These are phyloP conservation scores for Lamellibrachia luymesi DNA, from an alignment of 1,140 invertebrate genomes.

Conservation along the genomic window DNA sequence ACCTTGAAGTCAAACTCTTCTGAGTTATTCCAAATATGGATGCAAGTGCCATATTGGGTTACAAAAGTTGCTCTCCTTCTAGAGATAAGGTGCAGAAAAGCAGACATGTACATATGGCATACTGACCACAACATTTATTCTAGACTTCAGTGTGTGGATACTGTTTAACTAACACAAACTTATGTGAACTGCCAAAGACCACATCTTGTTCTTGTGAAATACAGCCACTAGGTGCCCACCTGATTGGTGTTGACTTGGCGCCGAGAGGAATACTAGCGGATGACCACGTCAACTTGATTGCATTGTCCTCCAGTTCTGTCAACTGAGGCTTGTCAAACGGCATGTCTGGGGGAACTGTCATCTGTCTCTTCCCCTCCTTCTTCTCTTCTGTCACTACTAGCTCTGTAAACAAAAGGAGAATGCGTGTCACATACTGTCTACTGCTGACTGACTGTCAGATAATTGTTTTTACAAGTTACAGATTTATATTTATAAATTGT, in stretches of 20 bases:
- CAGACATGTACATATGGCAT: too few relatives aligned
- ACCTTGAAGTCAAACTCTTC: too few relatives aligned
- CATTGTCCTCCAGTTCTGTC: constrained; percentile 17
- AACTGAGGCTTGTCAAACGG: constrained; percentile 22
- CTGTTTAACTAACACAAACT: too few relatives aligned
- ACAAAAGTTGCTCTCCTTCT: too few relatives aligned
- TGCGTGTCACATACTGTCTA: not conserved
- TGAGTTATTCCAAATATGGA: too few relatives aligned
- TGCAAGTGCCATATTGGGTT: too few relatives aligned
- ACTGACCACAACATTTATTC: too few relatives aligned
- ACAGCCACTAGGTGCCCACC: not conserved
- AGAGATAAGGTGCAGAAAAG: too few relatives aligned
- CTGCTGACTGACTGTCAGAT: not conserved
- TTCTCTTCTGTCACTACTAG: not conserved
- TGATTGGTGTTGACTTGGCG: constrained; percentile 17
- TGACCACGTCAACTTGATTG: constrained; percentile 15
- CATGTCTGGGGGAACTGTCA: constrained; percentile 15
- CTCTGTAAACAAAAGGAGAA: not conserved
- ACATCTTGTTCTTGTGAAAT: too few relatives aligned
- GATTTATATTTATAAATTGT: too few relatives aligned
- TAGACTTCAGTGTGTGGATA: too few relatives aligned
- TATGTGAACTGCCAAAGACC: too few relatives aligned
- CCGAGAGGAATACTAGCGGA: constrained; percentile 7
- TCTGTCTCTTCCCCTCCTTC: constrained; percentile 9
- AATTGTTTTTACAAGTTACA: not conserved